Percentiles rank a stretch among this genome's conserved stretches.
phyloP scores from a whole-genome alignment of 2,888 invertebrate genomes.

The Phlogophora meticulosa region DNA sequence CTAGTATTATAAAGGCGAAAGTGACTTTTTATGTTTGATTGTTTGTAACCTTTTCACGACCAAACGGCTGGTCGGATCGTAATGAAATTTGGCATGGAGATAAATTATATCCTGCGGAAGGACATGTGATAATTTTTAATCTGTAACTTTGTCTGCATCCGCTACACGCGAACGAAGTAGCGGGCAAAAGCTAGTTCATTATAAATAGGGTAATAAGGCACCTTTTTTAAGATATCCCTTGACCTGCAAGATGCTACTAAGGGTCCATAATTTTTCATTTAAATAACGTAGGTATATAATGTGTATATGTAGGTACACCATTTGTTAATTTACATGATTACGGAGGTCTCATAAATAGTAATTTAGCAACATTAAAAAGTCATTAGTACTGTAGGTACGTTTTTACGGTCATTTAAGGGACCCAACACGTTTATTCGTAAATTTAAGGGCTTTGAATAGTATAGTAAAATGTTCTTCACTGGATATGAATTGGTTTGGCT shows the following conservation, averaged over 20 bases:
- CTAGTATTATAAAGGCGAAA: no score
- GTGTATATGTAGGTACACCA: not conserved
- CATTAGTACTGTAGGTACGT: constrained; percentile 31
- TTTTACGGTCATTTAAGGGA: constrained; percentile 23
- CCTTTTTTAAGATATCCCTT: not conserved
- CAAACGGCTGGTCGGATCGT: no score
- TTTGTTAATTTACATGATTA: constrained; percentile 42
- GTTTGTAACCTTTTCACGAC: no score
- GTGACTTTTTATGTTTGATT: no score
- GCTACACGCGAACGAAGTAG: no score
- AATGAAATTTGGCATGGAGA: no score
- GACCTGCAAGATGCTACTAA: constrained; percentile 12
- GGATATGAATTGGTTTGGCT: no score
- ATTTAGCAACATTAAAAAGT: constrained; percentile 52
- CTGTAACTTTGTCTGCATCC: no score
- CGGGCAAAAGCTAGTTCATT: no score
- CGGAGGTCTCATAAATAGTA: constrained; percentile 35
- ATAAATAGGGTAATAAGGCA: not conserved
- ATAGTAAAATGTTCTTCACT: not conserved
- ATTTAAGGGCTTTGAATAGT: not conserved
- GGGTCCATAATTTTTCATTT: constrained; percentile 18
- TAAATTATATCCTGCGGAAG: no score
- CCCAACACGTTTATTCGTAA: constrained; percentile 8
- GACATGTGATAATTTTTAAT: no score
- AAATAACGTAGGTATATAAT: not conserved